Conservation (phyloP, 2,888 invertebrate genomes). For the Ichneumoninae sp. region DNA sequence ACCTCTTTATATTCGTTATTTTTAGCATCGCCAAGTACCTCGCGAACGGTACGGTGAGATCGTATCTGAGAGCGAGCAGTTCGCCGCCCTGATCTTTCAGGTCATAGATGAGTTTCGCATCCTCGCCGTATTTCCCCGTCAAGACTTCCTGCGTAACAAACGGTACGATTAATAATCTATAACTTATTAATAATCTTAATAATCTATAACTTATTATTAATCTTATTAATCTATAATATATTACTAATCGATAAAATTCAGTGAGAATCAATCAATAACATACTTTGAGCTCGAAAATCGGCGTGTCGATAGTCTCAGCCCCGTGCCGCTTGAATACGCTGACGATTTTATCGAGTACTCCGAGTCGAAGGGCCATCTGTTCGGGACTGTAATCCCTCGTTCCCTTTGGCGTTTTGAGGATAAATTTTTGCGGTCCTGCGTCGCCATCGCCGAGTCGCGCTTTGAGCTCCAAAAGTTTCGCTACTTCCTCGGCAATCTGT, state of each 20-base stretch:
- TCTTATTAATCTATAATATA: not conserved
- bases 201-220: not conserved
- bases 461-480: slow-evolving; percentile 92
- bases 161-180: not conserved
- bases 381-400: slow-evolving; percentile 97
- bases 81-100: slow-evolving; percentile 99
- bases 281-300: slow-evolving; percentile 98
- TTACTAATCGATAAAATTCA: not conserved
- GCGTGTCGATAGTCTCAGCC: slow-evolving; percentile 99
- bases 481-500: slow-evolving; percentile 94
- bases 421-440: slow-evolving; percentile 90
- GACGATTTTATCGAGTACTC: slow-evolving; percentile 94
- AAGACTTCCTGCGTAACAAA: slow-evolving; percentile 91
- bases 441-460: slow-evolving; percentile 88
- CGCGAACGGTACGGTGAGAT: slow-evolving; percentile 99
- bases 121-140: slow-evolving; percentile 99
- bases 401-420: slow-evolving; percentile 96
- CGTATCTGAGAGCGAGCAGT: slow-evolving; percentile 97
- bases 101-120: slow-evolving; percentile 99
- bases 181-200: not conserved
- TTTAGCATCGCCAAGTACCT: slow-evolving; percentile 99
- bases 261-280: slow-evolving; percentile 48
- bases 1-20: slow-evolving; percentile 96
- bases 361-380: slow-evolving; percentile 96
- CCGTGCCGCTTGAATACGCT: slow-evolving; percentile 98